Evolutionary conservation across 2,888 invertebrate species (phyloP), one percentile per base, ranked within the genome.

Genomic region (Clistopyga incitator): DNA sequence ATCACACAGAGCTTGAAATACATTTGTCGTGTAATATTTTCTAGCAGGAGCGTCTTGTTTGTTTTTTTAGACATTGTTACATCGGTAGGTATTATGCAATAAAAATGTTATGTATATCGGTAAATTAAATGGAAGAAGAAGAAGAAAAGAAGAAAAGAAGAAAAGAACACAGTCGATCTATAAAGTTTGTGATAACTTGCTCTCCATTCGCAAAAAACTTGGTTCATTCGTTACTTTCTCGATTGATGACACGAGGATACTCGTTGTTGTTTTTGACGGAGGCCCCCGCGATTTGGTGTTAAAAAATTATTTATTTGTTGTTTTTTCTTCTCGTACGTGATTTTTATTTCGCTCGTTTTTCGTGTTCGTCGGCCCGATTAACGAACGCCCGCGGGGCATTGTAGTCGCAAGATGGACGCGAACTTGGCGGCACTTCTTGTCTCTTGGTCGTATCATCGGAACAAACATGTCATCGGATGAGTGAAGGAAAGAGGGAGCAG

Each of bases 401-500:
- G 70, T 65, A 34, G 52, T 65, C 64, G 52, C 65, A 81, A 76
- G 81, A 77, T 81, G 78, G 47, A 45, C 23, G 59, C 68, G 81
- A 72, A 68, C 83, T 77, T 71, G 68, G 20, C 64, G 38, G 42
- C 38, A 20, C 20, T 3, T 23, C 11, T 15, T 11, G 23, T 23
- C 18, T 47, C 61, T 82, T 71, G 20, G 67, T 84, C 82, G 78
- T 87, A 87, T 90, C 87, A 89, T 89, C 89, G 90, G 88, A 91
- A 88, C 86, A 89, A 87, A 87, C 88, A 87, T 86, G 85, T 88
- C 85, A 88, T 88, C 85, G 88, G 86, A 86, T 88, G 68, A 74
- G 88, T 90, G 87, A 88, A 88, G 89, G 89, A 90, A 89, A 88
- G 88, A 84, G 87, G 90, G 91, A 92, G 91, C 90, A 90, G n/a